phyloP scores from a whole-genome alignment of 2,113 vertebrate species.

The Macquaria australasica region DNA sequence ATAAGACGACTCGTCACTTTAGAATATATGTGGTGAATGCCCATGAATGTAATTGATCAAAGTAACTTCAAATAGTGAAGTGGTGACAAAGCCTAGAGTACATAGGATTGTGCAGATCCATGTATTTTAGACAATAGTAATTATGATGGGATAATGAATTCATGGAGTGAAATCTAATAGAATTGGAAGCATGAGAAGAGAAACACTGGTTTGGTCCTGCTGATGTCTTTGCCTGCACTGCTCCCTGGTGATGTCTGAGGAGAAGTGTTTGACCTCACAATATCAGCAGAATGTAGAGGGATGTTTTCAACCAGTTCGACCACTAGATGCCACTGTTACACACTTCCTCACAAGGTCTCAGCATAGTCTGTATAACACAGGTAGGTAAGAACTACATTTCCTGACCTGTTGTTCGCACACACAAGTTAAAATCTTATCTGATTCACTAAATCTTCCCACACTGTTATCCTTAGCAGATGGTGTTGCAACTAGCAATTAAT shows the following conservation, averaged over 20 bases:
- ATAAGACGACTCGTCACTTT: neutral
- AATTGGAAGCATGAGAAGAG: neutral
- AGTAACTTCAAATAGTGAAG: neutral
- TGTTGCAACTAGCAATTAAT: neutral
- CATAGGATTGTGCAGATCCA: neutral
- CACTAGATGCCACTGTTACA: slow-evolving; percentile 6
- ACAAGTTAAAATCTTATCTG: no score
- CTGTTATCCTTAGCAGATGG: neutral
- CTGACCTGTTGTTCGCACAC: no score
- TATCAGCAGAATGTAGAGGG: neutral
- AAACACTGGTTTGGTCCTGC: neutral
- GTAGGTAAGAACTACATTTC: no score
- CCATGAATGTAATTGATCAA: neutral
- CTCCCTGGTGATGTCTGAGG: slow-evolving; percentile 38
- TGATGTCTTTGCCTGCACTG: slow-evolving; percentile 28
- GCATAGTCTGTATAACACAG: neutral
- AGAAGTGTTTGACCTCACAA: neutral
- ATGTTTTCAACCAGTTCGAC: neutral
- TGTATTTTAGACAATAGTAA: neutral
- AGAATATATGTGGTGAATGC: neutral
- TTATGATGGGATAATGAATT: neutral
- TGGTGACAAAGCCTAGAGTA: neutral
- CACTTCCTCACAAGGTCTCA: neutral
- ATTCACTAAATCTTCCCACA: no score
- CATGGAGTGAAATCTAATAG: neutral